Conservation (phyloP, 2,113 vertebrate species). For the Lucifuga dentata region DNA sequence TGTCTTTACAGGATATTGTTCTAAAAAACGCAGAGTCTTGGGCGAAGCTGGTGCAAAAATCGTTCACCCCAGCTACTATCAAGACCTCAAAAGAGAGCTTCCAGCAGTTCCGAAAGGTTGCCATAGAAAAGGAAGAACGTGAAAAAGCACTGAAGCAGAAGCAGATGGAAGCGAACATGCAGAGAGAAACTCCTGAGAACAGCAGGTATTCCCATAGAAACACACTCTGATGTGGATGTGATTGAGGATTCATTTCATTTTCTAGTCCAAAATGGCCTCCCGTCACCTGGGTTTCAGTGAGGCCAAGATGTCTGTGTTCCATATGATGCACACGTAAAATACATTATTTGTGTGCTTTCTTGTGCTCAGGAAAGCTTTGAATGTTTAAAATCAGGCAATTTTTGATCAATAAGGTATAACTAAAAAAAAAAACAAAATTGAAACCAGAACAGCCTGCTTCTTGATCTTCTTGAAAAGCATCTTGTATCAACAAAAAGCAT, state of each 20-base stretch:
- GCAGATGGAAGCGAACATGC: constrained; percentile 61
- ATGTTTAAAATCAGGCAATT: no score
- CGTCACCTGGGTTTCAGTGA: no score
- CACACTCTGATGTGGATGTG: neutral
- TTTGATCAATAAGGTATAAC: no score
- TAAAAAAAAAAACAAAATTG: no score
- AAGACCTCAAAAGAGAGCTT: constrained; percentile 90
- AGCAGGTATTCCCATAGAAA: constrained; percentile 69
- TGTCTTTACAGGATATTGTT: constrained; percentile 81
- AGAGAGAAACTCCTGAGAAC: constrained; percentile 65
- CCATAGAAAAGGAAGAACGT: constrained; percentile 86
- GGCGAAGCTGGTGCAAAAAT: constrained; percentile 85
- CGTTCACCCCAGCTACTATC: constrained; percentile 71
- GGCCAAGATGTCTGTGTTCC: no score
- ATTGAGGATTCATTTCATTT: neutral
- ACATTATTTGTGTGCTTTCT: no score
- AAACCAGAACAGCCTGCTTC: no score
- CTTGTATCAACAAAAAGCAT: no score
- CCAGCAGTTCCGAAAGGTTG: constrained; percentile 88
- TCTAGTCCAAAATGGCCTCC: neutral
- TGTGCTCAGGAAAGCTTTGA: no score
- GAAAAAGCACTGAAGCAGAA: constrained; percentile 80
- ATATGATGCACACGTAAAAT: no score
- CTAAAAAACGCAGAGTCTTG: constrained; percentile 89
- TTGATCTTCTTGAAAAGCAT: no score